Percentiles rank a stretch among this genome's conserved stretches.
phyloP scores from a whole-genome alignment of 2,797 vertebrate genomes.

The Cynodonichthys magdalenae region DNA sequence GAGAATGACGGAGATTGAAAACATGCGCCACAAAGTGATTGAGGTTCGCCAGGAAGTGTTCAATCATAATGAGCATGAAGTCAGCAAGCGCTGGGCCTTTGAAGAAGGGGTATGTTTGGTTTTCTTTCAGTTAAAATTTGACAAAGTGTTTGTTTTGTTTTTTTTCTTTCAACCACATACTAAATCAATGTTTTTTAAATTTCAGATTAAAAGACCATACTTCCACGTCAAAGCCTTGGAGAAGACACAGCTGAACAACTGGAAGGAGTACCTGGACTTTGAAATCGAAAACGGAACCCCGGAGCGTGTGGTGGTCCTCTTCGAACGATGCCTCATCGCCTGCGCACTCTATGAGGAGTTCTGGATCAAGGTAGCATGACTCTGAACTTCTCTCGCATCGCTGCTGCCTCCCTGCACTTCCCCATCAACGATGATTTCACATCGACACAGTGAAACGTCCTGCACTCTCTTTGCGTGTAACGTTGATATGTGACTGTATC shows the following conservation, averaged over 20 bases:
- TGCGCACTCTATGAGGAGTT: constrained; percentile 99
- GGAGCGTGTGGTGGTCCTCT: constrained; percentile 96
- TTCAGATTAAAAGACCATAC: constrained; percentile 97
- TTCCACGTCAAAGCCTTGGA: constrained; percentile 99
- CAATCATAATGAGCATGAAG: constrained; percentile 98
- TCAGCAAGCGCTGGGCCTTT: constrained; percentile 98
- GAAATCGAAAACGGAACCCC: constrained; percentile 98
- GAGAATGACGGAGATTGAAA: constrained; percentile 98
- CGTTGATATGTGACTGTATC: constrained; percentile 99
- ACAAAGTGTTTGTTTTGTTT: too few relatives aligned
- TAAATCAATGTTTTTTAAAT: not conserved
- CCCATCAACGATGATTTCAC: constrained; percentile 90
- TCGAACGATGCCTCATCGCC: constrained; percentile 98
- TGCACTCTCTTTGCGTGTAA: constrained; percentile 98
- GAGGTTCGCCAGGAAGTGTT: constrained; percentile 96
- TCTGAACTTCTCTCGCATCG: constrained; percentile 48
- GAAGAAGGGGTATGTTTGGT: constrained; percentile 90
- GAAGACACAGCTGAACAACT: constrained; percentile 97
- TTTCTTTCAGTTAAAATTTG: too few relatives aligned
- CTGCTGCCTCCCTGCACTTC: constrained; percentile 82
- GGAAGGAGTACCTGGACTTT: constrained; percentile 99
- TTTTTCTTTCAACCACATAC: not conserved
- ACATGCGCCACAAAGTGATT: constrained; percentile 97
- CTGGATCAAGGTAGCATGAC: constrained; percentile 94
- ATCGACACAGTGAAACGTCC: constrained; percentile 92